Evolutionary conservation across 1,140 invertebrate genomes (phyloP).

Genomic region (Agrilus planipennis): DNA sequence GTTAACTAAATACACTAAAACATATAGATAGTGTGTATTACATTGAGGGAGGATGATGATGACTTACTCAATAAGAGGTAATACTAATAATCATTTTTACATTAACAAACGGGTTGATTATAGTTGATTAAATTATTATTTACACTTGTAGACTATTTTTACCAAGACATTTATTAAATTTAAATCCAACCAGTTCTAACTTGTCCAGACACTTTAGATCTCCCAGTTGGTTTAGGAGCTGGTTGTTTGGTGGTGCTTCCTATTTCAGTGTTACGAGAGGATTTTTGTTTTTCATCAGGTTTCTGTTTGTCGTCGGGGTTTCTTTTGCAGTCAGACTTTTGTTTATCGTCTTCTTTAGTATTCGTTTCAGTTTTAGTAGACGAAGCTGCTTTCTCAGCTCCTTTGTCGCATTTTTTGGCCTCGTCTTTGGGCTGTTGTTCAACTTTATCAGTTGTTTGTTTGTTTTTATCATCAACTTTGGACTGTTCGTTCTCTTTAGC

Average conservation of each 20-base stretch:
- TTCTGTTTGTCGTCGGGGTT: background rate
- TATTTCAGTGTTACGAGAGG: background rate
- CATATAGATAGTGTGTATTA: background rate
- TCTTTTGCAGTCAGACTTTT: background rate
- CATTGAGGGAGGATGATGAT: background rate
- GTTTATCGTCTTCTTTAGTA: slow-evolving; percentile 6
- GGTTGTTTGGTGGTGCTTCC: slow-evolving; percentile 3
- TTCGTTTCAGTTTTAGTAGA: slow-evolving; percentile 9
- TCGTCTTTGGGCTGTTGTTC: slow-evolving; percentile 4
- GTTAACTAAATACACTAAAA: background rate
- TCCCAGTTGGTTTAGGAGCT: slow-evolving; percentile 6
- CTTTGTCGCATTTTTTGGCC: slow-evolving; percentile 10
- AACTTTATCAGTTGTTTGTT: too few relatives aligned
- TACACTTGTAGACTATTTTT: background rate
- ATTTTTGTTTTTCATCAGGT: slow-evolving; percentile 7
- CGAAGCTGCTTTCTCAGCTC: slow-evolving; percentile 9
- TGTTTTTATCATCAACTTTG: slow-evolving; percentile 12
- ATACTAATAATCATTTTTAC: too few relatives aligned
- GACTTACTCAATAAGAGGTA: background rate
- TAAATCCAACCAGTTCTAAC: slow-evolving; percentile 21
- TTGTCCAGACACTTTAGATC: slow-evolving; percentile 21
- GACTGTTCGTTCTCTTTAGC: slow-evolving; percentile 6
- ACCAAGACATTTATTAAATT: too few relatives aligned
- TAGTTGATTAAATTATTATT: background rate
- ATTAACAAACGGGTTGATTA: too few relatives aligned